Conservation (phyloP, 2,113 vertebrate species). For the Paramisgurnus dabryanus region DNA sequence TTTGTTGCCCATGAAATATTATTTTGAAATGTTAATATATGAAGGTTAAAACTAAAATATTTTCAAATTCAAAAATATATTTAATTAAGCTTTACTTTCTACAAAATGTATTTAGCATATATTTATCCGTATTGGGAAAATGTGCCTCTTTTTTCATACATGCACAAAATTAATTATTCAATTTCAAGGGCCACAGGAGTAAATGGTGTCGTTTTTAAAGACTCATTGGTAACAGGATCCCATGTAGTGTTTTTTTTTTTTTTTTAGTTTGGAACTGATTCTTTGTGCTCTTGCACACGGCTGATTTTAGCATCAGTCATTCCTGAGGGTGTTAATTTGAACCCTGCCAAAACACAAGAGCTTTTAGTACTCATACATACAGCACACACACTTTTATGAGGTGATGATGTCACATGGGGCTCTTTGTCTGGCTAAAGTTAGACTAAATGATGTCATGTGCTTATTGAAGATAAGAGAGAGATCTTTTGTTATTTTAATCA, state of each 20-base stretch:
- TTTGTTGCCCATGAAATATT: no score
- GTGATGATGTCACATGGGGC: slow-evolving; percentile 14
- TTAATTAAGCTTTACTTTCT: no score
- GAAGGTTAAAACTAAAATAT: no score
- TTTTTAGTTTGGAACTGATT: slow-evolving; percentile 40
- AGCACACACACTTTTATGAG: slow-evolving; percentile 20
- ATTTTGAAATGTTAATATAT: no score
- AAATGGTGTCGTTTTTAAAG: slow-evolving; percentile 9
- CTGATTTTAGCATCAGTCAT: slow-evolving; percentile 23
- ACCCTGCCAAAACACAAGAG: slow-evolving; percentile 21
- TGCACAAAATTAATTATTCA: neutral
- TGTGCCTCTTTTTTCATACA: no score
- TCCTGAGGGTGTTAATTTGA: slow-evolving; percentile 19
- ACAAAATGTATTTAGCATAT: no score
- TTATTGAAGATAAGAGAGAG: slow-evolving; percentile 4
- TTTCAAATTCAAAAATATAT: no score
- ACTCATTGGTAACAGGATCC: slow-evolving; percentile 17
- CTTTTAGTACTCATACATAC: neutral
- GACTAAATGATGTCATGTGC: slow-evolving; percentile 25
- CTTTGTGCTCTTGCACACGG: slow-evolving; percentile 20
- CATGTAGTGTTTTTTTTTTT: neutral
- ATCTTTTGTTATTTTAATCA: neutral
- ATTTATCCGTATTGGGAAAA: no score
- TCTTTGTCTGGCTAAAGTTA: slow-evolving; percentile 9
- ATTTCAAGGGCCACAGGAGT: slow-evolving; percentile 4